A percentile compares a stretch with the other conserved stretches of the same genome.
phyloP scores from a whole-genome alignment of 2,113 vertebrate species.

The Chaetops frenatus region DNA sequence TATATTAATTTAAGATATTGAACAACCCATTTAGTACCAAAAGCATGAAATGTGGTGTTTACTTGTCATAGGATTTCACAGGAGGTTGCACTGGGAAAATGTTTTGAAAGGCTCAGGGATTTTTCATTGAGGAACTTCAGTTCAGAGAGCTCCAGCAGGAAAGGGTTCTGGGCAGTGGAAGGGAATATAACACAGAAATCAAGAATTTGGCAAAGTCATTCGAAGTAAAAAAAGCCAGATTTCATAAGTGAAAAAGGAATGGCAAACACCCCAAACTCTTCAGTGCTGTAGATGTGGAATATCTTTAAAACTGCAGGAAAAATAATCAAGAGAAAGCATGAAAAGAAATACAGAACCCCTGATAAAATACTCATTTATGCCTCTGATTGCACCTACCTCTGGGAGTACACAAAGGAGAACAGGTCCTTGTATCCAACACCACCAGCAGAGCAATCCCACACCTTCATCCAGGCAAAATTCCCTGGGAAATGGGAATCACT shows the following conservation, averaged over 20 bases:
- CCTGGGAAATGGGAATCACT: rapidly evolving
- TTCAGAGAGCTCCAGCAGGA: neutral
- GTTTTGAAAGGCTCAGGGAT: neutral
- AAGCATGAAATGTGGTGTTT: neutral
- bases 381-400: neutral
- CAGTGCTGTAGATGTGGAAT: neutral
- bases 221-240: neutral
- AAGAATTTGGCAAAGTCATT: neutral
- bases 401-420: rapidly evolving
- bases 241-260: neutral
- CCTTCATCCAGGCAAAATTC: rapidly evolving
- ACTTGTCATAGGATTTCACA: neutral
- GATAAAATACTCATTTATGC: neutral
- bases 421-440: rapidly evolving
- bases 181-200: neutral
- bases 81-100: neutral
- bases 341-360: neutral
- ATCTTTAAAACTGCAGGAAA: neutral
- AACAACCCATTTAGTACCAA: neutral
- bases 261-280: neutral
- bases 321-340: rapidly evolving
- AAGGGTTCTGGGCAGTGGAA: neutral
- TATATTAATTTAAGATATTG: neutral
- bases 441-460: rapidly evolving
- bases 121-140: neutral